These are phyloP conservation scores for Drosophila lowei DNA, from an alignment of 1,140 invertebrate species.

Conservation along the genomic window DNA sequence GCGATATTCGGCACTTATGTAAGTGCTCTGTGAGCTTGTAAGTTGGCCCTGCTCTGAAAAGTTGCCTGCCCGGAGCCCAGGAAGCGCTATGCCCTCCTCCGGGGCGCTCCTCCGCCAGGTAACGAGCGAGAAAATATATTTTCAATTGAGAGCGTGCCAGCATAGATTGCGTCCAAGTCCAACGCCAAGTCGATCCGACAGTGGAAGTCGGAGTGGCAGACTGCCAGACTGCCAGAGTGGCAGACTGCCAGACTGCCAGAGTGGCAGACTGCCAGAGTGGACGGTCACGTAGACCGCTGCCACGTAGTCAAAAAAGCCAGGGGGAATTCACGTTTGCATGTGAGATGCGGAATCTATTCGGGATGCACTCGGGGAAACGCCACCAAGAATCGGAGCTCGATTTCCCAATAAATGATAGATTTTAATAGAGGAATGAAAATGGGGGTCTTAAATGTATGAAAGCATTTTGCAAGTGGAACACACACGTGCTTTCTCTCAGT, in stretches of 20 bases:
- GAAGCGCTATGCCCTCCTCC: background rate
- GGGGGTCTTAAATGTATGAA: too few relatives aligned
- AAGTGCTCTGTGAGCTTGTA: constrained; percentile 18
- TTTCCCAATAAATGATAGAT: background rate
- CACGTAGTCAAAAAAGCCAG: constrained; percentile 23
- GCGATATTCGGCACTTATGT: constrained; percentile 41
- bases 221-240: too few relatives aligned
- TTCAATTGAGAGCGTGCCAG: constrained; percentile 46
- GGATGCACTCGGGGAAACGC: background rate
- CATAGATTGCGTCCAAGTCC: constrained; percentile 1
- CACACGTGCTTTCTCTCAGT: too few relatives aligned
- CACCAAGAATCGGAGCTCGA: background rate
- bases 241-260: too few relatives aligned
- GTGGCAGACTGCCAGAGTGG: background rate
- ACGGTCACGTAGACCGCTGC: constrained; percentile 29
- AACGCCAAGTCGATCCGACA: constrained; percentile 17
- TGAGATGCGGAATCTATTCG: constrained; percentile 3
- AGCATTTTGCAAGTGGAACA: too few relatives aligned
- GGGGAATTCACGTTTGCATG: constrained; percentile 30
- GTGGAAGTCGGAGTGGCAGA: constrained; percentile 19
- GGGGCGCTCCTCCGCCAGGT: constrained; percentile 1
- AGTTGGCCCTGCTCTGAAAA: constrained; percentile 10
- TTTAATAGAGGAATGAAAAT: too few relatives aligned
- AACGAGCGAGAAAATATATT: constrained; percentile 10
- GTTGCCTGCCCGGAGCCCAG: constrained; percentile 30